phyloP scores from a whole-genome alignment of 2,113 vertebrate genomes.

The Phodopus roborovskii region DNA sequence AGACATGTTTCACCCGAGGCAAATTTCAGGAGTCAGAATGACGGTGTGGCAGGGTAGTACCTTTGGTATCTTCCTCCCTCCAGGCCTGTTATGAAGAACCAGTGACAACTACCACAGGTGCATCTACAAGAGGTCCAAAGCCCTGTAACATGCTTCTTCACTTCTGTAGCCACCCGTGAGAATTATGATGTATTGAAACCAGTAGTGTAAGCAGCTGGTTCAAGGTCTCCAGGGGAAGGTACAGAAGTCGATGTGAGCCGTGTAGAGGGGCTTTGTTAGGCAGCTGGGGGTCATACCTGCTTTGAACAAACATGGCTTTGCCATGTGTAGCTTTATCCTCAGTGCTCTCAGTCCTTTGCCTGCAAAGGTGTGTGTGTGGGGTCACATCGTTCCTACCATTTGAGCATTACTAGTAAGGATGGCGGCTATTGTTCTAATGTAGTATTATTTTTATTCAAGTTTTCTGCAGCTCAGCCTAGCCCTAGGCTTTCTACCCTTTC shows the following conservation, averaged over 20 bases:
- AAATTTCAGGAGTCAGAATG: background rate
- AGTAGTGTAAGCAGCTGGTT: background rate
- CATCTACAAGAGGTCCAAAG: background rate
- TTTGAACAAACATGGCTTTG: background rate
- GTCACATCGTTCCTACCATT: background rate
- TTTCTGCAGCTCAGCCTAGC: background rate
- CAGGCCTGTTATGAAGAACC: background rate
- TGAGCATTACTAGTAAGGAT: background rate
- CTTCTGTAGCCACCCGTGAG: background rate
- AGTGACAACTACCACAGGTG: background rate
- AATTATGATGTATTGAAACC: background rate
- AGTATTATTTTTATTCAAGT: background rate
- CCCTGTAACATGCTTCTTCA: background rate
- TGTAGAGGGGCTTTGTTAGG: background rate
- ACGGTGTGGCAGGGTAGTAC: fast-evolving
- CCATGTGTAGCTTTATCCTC: background rate
- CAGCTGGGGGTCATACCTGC: background rate
- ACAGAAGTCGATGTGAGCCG: background rate
- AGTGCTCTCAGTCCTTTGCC: background rate
- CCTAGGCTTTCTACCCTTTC: background rate
- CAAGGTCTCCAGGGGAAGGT: background rate
- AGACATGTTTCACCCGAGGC: background rate
- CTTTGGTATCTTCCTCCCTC: background rate
- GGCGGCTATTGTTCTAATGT: background rate
- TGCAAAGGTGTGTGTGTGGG: background rate